Evolutionary conservation across 2,888 invertebrate species (phyloP).

Genomic region (Byasa hedistus): DNA sequence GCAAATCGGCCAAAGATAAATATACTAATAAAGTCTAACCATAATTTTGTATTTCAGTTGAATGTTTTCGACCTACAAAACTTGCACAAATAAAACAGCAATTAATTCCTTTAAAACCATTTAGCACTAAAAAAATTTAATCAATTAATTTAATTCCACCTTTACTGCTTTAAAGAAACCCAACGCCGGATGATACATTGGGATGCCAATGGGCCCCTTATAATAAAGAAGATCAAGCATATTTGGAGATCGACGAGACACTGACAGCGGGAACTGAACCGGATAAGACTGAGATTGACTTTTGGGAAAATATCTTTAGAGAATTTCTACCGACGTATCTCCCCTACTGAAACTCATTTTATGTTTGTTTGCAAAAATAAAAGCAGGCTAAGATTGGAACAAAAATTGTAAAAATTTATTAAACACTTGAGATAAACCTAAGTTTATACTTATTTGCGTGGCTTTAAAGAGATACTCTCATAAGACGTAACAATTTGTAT

Average conservation of each 20-base stretch:
- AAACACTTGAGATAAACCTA: no score
- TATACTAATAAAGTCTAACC: no score
- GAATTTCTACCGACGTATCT: slow-evolving; percentile 34
- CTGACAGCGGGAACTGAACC: slow-evolving; percentile 36
- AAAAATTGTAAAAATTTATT: no score
- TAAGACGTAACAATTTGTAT: no score
- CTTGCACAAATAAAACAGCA: no score
- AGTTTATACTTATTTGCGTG: no score
- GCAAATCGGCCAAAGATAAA: no score
- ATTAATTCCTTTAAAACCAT: not conserved
- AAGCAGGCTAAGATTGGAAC: no score
- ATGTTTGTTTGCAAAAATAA: not conserved
- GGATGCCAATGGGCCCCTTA: slow-evolving; percentile 56
- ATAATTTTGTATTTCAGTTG: no score
- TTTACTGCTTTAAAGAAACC: slow-evolving; percentile 49
- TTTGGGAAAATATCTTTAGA: slow-evolving; percentile 45
- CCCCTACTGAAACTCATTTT: slow-evolving; percentile 14
- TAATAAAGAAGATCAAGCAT: slow-evolving; percentile 39
- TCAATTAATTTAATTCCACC: not conserved
- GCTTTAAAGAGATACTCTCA: no score
- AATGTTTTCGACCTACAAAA: no score
- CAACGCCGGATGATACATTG: slow-evolving; percentile 47
- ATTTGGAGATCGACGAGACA: slow-evolving; percentile 45
- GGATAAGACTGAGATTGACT: slow-evolving; percentile 40
- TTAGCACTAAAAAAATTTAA: not conserved